Percentiles rank a stretch among this genome's conserved stretches.
These are phyloP conservation scores for Nephrocerus scutellatus DNA, from an alignment of 2,888 invertebrate genomes.

Conservation along the genomic window DNA sequence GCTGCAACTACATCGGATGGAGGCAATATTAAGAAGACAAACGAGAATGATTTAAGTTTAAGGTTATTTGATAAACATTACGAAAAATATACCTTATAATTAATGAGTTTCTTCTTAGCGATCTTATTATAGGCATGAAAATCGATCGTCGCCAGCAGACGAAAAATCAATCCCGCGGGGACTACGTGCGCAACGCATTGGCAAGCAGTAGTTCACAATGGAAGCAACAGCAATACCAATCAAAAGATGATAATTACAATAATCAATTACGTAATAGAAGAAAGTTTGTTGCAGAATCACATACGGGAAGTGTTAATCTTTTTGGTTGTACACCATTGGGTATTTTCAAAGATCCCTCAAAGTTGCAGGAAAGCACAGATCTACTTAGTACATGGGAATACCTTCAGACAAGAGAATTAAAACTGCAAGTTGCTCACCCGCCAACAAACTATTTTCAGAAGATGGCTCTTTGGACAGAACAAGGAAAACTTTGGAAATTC, in stretches of 20 bases:
- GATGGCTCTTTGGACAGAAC: constrained; percentile 87
- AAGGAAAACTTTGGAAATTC: constrained; percentile 93
- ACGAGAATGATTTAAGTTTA: constrained; percentile 30
- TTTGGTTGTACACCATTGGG: constrained; percentile 58
- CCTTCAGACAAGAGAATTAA: constrained; percentile 60
- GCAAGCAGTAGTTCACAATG: constrained; percentile 19
- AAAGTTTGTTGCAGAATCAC: constrained; percentile 33
- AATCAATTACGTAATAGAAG: constrained; percentile 14
- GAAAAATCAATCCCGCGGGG: constrained; percentile 33
- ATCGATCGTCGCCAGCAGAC: constrained; percentile 53
- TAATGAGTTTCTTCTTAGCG: constrained; percentile 49
- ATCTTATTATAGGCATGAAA: constrained; percentile 70
- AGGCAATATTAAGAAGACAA: constrained; percentile 9
- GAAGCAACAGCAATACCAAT: constrained; percentile 2
- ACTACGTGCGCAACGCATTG: constrained; percentile 46
- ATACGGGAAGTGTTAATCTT: constrained; percentile 53
- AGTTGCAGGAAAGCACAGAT: constrained; percentile 31
- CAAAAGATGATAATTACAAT: not conserved
- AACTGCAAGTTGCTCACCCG: constrained; percentile 60
- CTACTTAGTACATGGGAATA: constrained; percentile 61
- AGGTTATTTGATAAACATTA: constrained; percentile 26
- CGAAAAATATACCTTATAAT: not conserved
- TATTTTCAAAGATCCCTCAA: constrained; percentile 52
- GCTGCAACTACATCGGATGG: not conserved
- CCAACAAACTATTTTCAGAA: constrained; percentile 88